Base-by-base conservation (phyloP, 2,888 invertebrate genomes). In the Cerastis rubricosa region DNA sequence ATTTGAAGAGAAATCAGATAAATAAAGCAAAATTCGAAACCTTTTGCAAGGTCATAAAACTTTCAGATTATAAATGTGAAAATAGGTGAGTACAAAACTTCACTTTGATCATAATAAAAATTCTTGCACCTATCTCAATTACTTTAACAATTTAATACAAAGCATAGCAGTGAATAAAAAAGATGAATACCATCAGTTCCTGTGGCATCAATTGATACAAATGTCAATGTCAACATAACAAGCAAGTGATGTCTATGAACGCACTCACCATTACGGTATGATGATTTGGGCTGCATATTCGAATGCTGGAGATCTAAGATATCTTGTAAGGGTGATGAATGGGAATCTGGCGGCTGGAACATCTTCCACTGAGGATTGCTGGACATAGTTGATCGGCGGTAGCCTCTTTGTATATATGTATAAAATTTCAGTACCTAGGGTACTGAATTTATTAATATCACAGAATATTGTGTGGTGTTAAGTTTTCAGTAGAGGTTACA, bases 301-400 rank as follows among this genome's bases (percentile, higher is more conserved):
- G 97, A 94, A 91, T 97, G 97, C 93, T 97, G 97, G 97, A 98
- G 97, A 92, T 98, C 97, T 97, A 98, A 98, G 95, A 98, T 98
- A 94, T 98, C 98, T 94, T 98, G 97, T 97, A 98, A 98, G 93
- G 98, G 97, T 95, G 98, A 98, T 94, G 98, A 97, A 97, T 98
- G 98, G 97, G 98, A 97, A 97, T 97, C 97, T 97, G 98, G 98
- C 98, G 98, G 98, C 98, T 98, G 98, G 98, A 98, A 98, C 96
- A 98, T 97, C 97, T 98, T 98, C 98, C 98, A 98, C 98, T 98
- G 98, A 98, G 98, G 97, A 98, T 98, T 98, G 96, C 97, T 98
- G 96, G 98, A 98, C 98, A 98, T 98, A 94, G 90, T 95, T 93
- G 92, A 94, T 93, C 90, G 86, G 89, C 90, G 89, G 90, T 88